Evolutionary conservation across 2,888 invertebrate genomes (phyloP).

Genomic region (Dryobota labecula): DNA sequence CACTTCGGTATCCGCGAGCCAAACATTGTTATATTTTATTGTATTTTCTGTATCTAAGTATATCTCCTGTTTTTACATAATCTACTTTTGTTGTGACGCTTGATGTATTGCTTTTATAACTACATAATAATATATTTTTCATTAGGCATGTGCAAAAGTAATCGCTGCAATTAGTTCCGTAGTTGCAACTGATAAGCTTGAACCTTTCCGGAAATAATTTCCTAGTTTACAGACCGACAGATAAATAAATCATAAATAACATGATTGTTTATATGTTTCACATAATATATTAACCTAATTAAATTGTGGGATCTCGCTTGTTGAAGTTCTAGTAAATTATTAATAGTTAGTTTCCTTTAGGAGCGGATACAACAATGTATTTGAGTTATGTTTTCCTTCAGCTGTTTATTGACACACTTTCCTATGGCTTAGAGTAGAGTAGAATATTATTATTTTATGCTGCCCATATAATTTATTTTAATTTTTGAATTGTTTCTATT

Average conservation of each 20-base stretch:
- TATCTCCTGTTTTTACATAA: background rate
- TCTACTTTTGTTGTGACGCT: too few relatives aligned
- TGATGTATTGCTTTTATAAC: background rate
- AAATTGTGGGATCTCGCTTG: background rate
- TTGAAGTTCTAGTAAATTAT: background rate
- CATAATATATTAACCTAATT: background rate
- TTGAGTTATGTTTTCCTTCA: constrained; percentile 43
- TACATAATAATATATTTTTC: background rate
- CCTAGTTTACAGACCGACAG: background rate
- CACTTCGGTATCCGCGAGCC: background rate
- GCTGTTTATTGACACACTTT: constrained; percentile 22
- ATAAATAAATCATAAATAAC: constrained; percentile 10
- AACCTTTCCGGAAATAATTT: constrained; percentile 19
- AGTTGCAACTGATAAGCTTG: constrained; percentile 16
- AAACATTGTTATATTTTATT: background rate
- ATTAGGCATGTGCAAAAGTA: background rate
- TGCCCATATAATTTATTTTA: background rate
- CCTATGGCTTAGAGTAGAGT: constrained; percentile 7
- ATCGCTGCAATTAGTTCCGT: constrained; percentile 8
- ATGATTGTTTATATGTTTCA: background rate
- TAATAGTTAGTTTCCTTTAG: constrained; percentile 40
- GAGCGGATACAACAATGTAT: constrained; percentile 36
- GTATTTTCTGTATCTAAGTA: background rate
- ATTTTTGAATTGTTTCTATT: too few relatives aligned
- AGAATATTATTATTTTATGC: background rate